Evolutionary conservation across 2,888 invertebrate species (phyloP).

Genomic region (Nysson spinosus): DNA sequence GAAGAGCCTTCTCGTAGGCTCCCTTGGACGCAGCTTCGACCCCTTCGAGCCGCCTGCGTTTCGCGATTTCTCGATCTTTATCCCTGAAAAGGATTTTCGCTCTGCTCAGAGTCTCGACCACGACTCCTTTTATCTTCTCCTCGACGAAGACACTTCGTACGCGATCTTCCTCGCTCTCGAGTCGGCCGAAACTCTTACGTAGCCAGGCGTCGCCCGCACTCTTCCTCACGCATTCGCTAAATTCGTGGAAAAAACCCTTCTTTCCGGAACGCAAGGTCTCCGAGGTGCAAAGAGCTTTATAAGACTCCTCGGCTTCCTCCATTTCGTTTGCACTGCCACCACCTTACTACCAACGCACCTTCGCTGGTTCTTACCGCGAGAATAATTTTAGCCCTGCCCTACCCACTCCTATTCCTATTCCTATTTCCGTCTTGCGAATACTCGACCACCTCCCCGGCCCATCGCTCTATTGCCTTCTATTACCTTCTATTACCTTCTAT

Average conservation of each 20-base stretch:
- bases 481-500: no score
- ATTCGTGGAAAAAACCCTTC: constrained; percentile 86
- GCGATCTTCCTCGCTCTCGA: constrained; percentile 81
- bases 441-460: no score
- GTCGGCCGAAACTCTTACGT: constrained; percentile 80
- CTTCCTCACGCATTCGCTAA: constrained; percentile 81
- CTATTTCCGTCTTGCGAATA: no score
- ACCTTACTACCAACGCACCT: no score
- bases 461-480: no score
- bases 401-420: no score
- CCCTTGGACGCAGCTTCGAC: constrained; percentile 80
- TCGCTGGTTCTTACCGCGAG: no score
- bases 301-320: constrained; percentile 72
- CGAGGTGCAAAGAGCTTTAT: constrained; percentile 84
- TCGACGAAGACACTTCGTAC: constrained; percentile 80
- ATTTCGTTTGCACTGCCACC: constrained; percentile 11
- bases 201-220: constrained; percentile 82
- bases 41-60: constrained; percentile 82
- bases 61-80: constrained; percentile 83
- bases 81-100: constrained; percentile 84
- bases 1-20: constrained; percentile 81
- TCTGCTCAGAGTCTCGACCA: constrained; percentile 82
- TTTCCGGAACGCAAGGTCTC: constrained; percentile 86
- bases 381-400: no score
- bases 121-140: constrained; percentile 77